A percentile compares a stretch with the other conserved stretches of the same genome.
These are phyloP conservation scores for Lacerta agilis DNA, from an alignment of 2,797 vertebrate genomes.

Conservation along the genomic window DNA sequence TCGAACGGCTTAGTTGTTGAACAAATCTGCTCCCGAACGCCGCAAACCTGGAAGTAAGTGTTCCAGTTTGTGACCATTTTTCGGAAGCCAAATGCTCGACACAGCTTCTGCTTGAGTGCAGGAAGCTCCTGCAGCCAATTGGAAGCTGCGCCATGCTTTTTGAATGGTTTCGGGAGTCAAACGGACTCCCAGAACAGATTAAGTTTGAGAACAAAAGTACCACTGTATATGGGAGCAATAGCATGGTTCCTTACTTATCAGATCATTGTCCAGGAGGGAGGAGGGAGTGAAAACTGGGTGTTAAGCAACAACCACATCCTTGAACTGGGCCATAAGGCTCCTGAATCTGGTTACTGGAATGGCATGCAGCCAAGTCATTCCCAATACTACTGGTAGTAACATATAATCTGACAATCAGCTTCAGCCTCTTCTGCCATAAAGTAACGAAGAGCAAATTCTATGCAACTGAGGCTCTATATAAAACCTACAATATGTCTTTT, in stretches of 20 bases:
- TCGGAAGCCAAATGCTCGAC: no score
- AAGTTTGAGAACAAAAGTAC: no score
- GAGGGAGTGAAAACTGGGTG: neutral
- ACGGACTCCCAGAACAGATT: no score
- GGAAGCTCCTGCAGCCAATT: no score
- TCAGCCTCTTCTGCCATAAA: neutral
- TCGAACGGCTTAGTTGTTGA: no score
- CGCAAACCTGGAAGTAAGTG: no score
- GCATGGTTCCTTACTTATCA: neutral
- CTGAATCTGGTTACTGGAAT: neutral
- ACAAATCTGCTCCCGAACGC: no score
- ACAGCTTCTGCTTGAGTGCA: no score
- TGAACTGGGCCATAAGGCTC: neutral
- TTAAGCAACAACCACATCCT: neutral
- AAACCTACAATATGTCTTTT: conserved; percentile 11
- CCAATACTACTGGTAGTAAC: neutral
- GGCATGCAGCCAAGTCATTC: neutral
- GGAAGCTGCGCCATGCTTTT: no score
- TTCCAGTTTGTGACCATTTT: no score
- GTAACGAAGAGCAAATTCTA: neutral
- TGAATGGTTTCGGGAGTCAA: no score
- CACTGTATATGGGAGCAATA: no score
- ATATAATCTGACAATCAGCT: neutral
- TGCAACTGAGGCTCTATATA: neutral
- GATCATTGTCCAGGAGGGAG: neutral